phyloP scores from a whole-genome alignment of 2,113 vertebrate species.

The Ciconia boyciana region DNA sequence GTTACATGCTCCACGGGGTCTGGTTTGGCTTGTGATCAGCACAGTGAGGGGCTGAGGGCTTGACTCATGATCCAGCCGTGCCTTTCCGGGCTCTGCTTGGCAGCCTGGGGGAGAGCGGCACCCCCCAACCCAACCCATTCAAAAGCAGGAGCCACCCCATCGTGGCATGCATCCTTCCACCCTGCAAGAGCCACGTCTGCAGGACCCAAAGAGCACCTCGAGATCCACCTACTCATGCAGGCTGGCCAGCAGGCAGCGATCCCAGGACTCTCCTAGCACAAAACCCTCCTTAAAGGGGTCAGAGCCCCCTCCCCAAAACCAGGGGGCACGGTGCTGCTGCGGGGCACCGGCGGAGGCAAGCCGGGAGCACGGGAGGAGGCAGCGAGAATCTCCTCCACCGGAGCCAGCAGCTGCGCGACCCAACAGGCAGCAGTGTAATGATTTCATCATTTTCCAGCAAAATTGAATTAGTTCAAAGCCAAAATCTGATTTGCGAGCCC shows the following conservation, averaged over 20 bases:
- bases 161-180: neutral
- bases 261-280: neutral
- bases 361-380: rapidly evolving
- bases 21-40: neutral
- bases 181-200: neutral
- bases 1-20: neutral
- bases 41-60: too few relatives aligned
- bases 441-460: conserved; percentile 71
- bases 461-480: conserved; percentile 73
- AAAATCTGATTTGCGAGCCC: conserved; percentile 73
- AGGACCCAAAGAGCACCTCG: neutral
- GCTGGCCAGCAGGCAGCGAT: neutral
- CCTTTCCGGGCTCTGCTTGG: too few relatives aligned
- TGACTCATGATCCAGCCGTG: too few relatives aligned
- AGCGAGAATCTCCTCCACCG: neutral
- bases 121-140: neutral
- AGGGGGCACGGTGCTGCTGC: rapidly evolving
- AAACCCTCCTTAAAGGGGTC: neutral
- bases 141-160: neutral
- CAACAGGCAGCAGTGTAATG: conserved; percentile 67
- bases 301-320: neutral
- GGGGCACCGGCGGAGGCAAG: neutral
- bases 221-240: neutral
- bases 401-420: conserved; percentile 49
- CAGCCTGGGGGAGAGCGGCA: neutral